Percentiles rank a stretch among this genome's conserved stretches.
Conservation (phyloP, 2,113 vertebrate species). For the Dascyllus trimaculatus region DNA sequence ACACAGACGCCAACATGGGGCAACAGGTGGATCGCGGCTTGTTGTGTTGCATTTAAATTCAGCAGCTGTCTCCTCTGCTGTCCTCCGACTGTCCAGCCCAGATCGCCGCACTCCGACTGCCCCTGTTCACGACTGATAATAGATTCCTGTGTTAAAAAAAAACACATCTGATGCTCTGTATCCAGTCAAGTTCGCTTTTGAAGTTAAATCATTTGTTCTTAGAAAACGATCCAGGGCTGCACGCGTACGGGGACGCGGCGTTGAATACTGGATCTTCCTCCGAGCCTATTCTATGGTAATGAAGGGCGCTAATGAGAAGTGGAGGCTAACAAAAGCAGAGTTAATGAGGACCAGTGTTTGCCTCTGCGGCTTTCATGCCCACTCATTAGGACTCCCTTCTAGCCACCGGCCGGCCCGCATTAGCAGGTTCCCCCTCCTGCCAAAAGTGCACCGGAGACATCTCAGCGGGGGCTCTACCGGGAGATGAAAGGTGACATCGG, state of each 20-base stretch:
- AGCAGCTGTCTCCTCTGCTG: neutral
- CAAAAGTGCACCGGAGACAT: slow-evolving; percentile 11
- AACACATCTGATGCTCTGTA: slow-evolving; percentile 3
- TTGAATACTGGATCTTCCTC: slow-evolving; percentile 14
- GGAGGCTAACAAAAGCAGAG: slow-evolving; percentile 48
- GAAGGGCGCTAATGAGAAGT: slow-evolving; percentile 46
- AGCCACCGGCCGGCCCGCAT: slow-evolving; percentile 30
- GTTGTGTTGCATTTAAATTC: neutral
- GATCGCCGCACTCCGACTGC: slow-evolving; percentile 7
- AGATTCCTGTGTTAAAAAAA: neutral
- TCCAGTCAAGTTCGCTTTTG: neutral
- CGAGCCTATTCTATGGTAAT: slow-evolving; percentile 19
- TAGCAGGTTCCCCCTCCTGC: slow-evolving; percentile 23
- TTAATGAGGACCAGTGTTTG: slow-evolving; percentile 50
- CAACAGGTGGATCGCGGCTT: neutral
- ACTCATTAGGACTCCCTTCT: slow-evolving; percentile 45
- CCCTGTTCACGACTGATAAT: slow-evolving; percentile 5
- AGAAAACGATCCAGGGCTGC: neutral
- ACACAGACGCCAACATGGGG: slow-evolving; percentile 5
- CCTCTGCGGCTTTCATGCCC: slow-evolving; percentile 3
- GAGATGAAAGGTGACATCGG: slow-evolving; percentile 46
- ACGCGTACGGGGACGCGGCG: neutral
- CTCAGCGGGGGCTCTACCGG: slow-evolving; percentile 1
- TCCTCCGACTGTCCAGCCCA: slow-evolving; percentile 1
- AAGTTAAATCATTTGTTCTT: slow-evolving; percentile 13